These are phyloP conservation scores for Luehdorfia chinensis DNA, from an alignment of 1,140 invertebrate species.

Conservation along the genomic window DNA sequence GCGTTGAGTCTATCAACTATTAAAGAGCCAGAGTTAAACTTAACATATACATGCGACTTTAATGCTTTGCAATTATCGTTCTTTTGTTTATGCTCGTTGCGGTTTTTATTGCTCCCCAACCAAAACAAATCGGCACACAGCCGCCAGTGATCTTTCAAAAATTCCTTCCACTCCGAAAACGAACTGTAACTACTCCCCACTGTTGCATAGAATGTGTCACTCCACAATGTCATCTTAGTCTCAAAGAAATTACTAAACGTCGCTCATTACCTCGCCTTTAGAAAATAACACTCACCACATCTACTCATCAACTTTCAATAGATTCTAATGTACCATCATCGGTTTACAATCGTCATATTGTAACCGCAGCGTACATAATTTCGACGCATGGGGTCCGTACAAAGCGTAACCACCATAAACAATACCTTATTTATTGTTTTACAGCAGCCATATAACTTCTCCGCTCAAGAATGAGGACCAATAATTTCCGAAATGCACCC, in stretches of 20 bases:
- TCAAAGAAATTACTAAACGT: conserved; percentile 38
- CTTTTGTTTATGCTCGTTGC: conserved; percentile 5
- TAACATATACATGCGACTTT: no score
- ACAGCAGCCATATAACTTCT: conserved; percentile 64
- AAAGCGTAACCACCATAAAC: conserved; percentile 45
- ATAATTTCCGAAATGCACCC: conserved; percentile 57
- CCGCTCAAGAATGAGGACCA: no score
- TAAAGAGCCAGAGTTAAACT: no score
- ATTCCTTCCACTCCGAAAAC: no score
- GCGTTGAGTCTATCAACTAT: no score
- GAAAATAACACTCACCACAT: no score
- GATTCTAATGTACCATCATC: conserved; percentile 49
- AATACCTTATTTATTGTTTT: conserved; percentile 71
- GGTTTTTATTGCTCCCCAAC: neutral
- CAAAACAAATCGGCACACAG: neutral
- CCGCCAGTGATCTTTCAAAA: no score
- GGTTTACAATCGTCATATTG: conserved; percentile 39
- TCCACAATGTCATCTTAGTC: conserved; percentile 33
- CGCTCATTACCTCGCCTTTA: conserved; percentile 41
- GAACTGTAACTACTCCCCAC: no score
- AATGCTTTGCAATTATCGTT: neutral
- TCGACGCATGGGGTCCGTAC: conserved; percentile 46
- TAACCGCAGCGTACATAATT: conserved; percentile 42
- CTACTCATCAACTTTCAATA: conserved; percentile 46
- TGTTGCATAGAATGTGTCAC: conserved; percentile 35